These are phyloP conservation scores for Brachyopa scutellaris DNA, from an alignment of 2,888 invertebrate genomes.

Conservation along the genomic window DNA sequence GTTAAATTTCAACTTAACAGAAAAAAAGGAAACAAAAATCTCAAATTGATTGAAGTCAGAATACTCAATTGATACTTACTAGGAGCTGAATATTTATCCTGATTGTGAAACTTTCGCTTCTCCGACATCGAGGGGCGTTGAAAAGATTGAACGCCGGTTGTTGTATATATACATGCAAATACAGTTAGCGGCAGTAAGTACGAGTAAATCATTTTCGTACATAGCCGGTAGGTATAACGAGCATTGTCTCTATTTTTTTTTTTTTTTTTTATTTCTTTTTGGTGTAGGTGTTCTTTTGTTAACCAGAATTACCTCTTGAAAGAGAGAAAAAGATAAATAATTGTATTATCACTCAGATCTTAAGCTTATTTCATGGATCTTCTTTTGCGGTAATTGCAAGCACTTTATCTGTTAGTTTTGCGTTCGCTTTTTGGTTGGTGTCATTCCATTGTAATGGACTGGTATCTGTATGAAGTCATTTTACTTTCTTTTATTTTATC, in stretches of 20 bases:
- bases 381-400: conserved; percentile 43
- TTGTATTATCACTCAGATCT: too few species aligned
- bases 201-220: conserved; percentile 73
- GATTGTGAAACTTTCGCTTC: conserved; percentile 66
- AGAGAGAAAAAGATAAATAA: neutral
- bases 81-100: conserved; percentile 60
- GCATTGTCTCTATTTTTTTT: too few species aligned
- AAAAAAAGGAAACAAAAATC: too few species aligned
- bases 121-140: conserved; percentile 51
- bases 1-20: too few species aligned
- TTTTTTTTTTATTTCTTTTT: neutral
- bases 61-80: conserved; percentile 49
- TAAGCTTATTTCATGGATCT: conserved; percentile 54
- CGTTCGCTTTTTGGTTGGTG: conserved; percentile 24
- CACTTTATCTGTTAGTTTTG: conserved; percentile 60
- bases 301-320: conserved; percentile 8
- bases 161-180: conserved; percentile 64
- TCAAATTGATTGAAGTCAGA: too few species aligned
- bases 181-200: conserved; percentile 68
- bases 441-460: conserved; percentile 45
- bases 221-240: conserved; percentile 59
- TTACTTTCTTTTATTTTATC: conserved; percentile 57
- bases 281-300: conserved; percentile 17
- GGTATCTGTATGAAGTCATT: conserved; percentile 30
- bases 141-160: conserved; percentile 52